Conservation (phyloP, 1,140 invertebrate genomes). For the Anastrepha ludens region DNA sequence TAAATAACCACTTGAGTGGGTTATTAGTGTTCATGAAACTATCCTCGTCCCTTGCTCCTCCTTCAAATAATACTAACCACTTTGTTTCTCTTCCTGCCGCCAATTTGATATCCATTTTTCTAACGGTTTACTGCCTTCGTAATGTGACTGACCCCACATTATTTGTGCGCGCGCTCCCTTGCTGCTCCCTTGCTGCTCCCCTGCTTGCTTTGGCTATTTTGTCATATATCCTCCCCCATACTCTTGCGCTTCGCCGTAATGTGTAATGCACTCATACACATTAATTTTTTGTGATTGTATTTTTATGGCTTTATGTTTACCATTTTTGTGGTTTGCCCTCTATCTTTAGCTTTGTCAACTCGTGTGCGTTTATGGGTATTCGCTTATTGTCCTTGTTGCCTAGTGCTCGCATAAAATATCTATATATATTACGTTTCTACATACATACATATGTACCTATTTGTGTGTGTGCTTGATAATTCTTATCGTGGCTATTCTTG, state of each 20-base stretch:
- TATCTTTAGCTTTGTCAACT: not conserved
- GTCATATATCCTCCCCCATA: not conserved
- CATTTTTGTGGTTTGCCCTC: conserved; percentile 62
- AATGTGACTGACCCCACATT: no score
- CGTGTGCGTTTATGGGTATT: not conserved
- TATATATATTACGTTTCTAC: no score
- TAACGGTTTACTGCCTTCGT: no score
- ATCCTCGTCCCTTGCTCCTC: not conserved
- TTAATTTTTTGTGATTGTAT: conserved; percentile 71
- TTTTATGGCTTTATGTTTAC: conserved; percentile 72
- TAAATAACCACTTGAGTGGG: not conserved
- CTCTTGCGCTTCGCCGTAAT: conserved; percentile 20
- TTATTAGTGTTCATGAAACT: not conserved
- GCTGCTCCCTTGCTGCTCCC: no score
- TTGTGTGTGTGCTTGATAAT: not conserved
- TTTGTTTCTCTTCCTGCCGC: not conserved
- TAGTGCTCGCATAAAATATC: not conserved
- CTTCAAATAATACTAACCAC: not conserved
- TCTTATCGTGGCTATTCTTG: not conserved
- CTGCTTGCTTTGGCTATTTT: no score
- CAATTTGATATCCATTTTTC: no score
- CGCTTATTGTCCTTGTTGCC: not conserved
- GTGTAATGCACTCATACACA: not conserved
- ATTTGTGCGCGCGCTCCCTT: no score
- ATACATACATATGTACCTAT: not conserved